Evolutionary conservation across 1,140 invertebrate genomes (phyloP).

Genomic region (Sinella curviseta): DNA sequence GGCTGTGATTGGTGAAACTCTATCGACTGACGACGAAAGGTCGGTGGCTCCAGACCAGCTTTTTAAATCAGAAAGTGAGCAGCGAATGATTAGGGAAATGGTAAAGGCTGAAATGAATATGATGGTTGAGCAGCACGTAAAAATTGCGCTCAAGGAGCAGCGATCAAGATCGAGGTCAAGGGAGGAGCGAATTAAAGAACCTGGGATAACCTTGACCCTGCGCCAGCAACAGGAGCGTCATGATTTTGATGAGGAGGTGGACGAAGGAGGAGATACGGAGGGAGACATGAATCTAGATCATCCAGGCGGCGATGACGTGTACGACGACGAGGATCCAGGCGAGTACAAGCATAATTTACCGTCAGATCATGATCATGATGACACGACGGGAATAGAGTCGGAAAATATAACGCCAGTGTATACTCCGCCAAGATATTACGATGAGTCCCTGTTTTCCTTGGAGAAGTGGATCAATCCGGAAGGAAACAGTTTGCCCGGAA

Average conservation of each 20-base stretch:
- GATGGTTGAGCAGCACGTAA: not conserved
- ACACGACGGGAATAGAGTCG: not conserved
- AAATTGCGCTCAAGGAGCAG: not conserved
- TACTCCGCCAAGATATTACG: not conserved
- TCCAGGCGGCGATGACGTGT: too few relatives aligned
- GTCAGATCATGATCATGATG: not conserved
- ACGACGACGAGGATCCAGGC: not conserved
- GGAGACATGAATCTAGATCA: not conserved
- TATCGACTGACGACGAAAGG: not conserved
- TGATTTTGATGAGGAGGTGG: too few relatives aligned
- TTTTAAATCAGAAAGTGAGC: not conserved
- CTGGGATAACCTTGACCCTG: not conserved
- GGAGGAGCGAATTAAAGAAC: too few relatives aligned
- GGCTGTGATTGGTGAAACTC: not conserved
- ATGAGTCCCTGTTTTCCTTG: not conserved
- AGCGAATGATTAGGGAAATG: not conserved
- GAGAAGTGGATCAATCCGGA: not conserved
- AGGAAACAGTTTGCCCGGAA: not conserved
- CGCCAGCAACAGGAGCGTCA: too few relatives aligned
- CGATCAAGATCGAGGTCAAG: not conserved
- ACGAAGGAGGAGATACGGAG: not conserved
- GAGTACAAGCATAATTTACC: too few relatives aligned
- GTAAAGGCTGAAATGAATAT: not conserved
- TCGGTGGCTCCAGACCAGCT: not conserved
- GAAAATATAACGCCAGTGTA: not conserved